Evolutionary conservation across 2,113 vertebrate species (phyloP).

Genomic region (Hystrix brachyura): DNA sequence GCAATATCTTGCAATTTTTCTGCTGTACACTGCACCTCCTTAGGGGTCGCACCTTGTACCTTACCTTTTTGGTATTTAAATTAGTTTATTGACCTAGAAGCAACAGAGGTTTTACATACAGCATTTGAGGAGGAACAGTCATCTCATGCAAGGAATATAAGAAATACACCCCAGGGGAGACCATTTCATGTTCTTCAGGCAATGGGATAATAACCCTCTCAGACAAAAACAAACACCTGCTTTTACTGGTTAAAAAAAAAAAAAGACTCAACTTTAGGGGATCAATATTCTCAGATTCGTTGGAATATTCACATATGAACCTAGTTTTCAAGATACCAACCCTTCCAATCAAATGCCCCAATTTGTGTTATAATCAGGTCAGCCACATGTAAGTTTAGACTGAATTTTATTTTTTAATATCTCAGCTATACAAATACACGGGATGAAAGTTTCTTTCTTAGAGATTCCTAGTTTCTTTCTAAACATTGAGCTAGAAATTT

Average conservation of each 20-base stretch:
- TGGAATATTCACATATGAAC: background rate
- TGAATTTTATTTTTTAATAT: background rate
- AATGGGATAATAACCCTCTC: background rate
- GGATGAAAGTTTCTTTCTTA: background rate
- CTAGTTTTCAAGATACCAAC: background rate
- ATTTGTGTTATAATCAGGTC: background rate
- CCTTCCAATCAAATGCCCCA: background rate
- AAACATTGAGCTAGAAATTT: background rate
- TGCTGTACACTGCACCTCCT: background rate
- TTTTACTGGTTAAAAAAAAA: background rate
- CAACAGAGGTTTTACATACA: background rate
- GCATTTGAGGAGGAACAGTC: background rate
- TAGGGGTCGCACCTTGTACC: background rate
- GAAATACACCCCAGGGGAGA: background rate
- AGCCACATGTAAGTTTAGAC: background rate
- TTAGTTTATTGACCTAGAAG: constrained; percentile 1
- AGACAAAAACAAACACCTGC: background rate
- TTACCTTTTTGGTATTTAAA: background rate
- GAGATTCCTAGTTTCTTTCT: background rate
- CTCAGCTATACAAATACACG: background rate
- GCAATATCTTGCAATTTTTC: background rate
- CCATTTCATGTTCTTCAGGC: background rate
- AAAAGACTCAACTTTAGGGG: background rate
- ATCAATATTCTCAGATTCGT: background rate
- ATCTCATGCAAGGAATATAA: background rate